A percentile compares a stretch with the other conserved stretches of the same genome.
Conservation (phyloP, 2,888 invertebrate species). For the Zhuqinia jingwanae region DNA sequence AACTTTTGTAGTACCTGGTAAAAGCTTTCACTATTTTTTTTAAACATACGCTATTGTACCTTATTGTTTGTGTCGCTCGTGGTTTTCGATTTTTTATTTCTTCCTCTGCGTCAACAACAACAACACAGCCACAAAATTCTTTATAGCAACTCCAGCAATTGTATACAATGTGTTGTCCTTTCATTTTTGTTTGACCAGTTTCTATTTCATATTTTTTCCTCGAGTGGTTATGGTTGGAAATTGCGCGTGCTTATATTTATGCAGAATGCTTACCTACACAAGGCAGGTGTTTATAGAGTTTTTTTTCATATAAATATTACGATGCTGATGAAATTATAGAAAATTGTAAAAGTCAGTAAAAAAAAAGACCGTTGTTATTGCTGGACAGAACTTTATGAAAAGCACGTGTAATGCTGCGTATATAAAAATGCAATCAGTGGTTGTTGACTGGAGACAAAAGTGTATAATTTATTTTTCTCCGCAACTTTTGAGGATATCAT, state of each 20-base stretch:
- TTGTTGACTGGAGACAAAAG: constrained; percentile 45
- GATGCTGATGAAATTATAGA: no score
- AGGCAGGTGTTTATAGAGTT: no score
- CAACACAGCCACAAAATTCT: neutral
- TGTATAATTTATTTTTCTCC: constrained; percentile 34
- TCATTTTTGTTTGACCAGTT: neutral
- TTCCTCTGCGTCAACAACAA: neutral
- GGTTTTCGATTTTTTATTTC: neutral
- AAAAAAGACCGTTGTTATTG: no score
- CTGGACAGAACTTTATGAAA: neutral
- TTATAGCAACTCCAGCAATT: neutral
- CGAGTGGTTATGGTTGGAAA: neutral
- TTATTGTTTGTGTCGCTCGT: no score
- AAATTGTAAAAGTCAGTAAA: no score
- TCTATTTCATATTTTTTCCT: neutral
- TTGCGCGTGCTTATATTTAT: constrained; percentile 25
- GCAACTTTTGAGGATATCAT: neutral
- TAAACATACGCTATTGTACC: no score
- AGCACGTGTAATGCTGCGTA: constrained; percentile 16
- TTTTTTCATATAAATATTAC: no score
- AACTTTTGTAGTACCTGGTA: no score
- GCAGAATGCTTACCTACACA: no score
- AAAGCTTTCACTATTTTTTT: no score
- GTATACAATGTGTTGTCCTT: neutral
- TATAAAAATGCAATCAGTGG: constrained; percentile 51